Conservation (phyloP, 2,888 invertebrate species). For the Brenthis daphne region DNA sequence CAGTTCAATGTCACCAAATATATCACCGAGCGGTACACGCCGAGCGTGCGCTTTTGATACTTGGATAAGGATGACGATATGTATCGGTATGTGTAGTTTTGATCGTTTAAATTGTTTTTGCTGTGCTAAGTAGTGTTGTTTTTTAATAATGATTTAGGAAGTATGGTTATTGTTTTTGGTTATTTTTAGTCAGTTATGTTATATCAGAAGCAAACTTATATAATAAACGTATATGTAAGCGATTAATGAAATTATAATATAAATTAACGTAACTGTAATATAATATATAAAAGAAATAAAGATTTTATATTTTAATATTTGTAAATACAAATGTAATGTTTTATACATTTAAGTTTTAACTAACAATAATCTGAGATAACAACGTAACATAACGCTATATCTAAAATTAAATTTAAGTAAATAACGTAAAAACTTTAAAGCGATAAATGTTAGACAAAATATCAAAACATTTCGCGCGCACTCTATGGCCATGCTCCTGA, state of each 20-base stretch:
- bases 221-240: no score
- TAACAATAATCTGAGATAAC: neutral
- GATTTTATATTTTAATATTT: neutral
- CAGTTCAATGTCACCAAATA: conserved; percentile 83
- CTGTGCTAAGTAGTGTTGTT: no score
- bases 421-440: conserved; percentile 17
- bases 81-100: conserved; percentile 10
- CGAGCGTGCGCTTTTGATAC: conserved; percentile 56
- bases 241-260: no score
- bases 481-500: conserved; percentile 71
- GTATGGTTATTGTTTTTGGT: no score
- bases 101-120: conserved; percentile 2
- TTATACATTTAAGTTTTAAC: neutral
- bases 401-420: conserved; percentile 1
- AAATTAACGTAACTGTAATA: no score
- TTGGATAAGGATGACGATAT: conserved; percentile 41
- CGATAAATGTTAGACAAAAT: conserved; percentile 51
- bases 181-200: no score
- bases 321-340: neutral
- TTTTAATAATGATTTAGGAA: no score
- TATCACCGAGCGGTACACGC: conserved; percentile 61
- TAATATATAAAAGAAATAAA: no score
- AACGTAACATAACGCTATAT: no score
- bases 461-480: conserved; percentile 50
- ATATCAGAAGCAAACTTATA: no score